Evolutionary conservation across 2,888 invertebrate species (phyloP).

Genomic region (Mermis nigrescens): DNA sequence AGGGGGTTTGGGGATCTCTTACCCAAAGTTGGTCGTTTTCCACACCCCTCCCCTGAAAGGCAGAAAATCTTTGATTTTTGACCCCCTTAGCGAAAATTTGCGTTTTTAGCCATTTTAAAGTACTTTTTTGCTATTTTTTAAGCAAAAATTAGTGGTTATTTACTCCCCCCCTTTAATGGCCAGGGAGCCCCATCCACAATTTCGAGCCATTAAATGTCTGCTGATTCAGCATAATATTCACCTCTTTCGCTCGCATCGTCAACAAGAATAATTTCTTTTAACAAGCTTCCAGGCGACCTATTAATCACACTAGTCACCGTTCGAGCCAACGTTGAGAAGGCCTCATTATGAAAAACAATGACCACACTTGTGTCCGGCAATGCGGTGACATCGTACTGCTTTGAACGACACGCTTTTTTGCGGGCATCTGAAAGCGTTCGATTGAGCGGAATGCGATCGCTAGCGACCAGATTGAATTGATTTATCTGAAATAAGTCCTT

Average conservation of each 20-base stretch:
- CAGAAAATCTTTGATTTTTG: no score
- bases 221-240: no score
- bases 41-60: no score
- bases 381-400: background rate
- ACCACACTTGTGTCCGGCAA: constrained; percentile 72
- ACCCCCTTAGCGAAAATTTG: no score
- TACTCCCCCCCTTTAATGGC: no score
- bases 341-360: constrained; percentile 96
- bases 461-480: constrained; percentile 92
- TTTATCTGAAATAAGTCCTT: constrained; percentile 91
- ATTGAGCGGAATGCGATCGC: constrained; percentile 50
- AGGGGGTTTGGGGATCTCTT: no score
- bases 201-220: no score
- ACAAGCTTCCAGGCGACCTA: constrained; percentile 62
- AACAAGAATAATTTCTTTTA: constrained; percentile 85
- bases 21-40: no score
- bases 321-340: constrained; percentile 83
- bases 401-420: constrained; percentile 2
- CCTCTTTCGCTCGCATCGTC: constrained; percentile 76
- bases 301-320: constrained; percentile 94
- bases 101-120: no score
- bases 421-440: constrained; percentile 26
- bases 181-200: no score
- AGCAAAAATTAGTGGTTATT: no score
- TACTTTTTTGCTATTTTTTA: no score